These are phyloP conservation scores for Ailurus styani DNA, from an alignment of 2,113 vertebrate genomes.

Conservation along the genomic window DNA sequence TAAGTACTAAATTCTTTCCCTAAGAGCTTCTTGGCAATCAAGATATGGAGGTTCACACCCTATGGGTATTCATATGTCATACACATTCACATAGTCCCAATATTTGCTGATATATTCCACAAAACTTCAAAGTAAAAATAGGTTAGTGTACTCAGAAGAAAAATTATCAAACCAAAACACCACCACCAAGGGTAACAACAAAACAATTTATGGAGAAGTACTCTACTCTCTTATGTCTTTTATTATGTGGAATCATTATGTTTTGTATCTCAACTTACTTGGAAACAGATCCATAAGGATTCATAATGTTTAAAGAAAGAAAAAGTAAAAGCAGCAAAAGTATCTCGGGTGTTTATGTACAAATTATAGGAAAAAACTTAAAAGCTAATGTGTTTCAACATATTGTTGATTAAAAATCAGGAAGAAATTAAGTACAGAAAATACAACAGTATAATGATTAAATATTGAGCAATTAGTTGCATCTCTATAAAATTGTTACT, in stretches of 20 bases:
- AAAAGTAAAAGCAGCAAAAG: neutral
- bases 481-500: neutral
- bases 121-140: neutral
- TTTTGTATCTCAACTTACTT: neutral
- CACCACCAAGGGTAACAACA: neutral
- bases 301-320: neutral
- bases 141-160: too few species aligned
- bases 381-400: neutral
- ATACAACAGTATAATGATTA: neutral
- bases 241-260: neutral
- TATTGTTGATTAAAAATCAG: neutral
- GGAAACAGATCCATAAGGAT: neutral
- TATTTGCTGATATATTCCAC: neutral
- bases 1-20: neutral
- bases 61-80: neutral
- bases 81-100: neutral
- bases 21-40: neutral
- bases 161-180: neutral
- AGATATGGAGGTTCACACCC: neutral
- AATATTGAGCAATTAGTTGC: neutral
- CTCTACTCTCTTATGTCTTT: neutral
- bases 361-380: neutral
- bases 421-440: neutral
- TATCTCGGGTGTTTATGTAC: neutral
- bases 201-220: neutral